Base-by-base conservation (phyloP, 1,140 invertebrate species). In the Trichogramma pretiosum region DNA sequence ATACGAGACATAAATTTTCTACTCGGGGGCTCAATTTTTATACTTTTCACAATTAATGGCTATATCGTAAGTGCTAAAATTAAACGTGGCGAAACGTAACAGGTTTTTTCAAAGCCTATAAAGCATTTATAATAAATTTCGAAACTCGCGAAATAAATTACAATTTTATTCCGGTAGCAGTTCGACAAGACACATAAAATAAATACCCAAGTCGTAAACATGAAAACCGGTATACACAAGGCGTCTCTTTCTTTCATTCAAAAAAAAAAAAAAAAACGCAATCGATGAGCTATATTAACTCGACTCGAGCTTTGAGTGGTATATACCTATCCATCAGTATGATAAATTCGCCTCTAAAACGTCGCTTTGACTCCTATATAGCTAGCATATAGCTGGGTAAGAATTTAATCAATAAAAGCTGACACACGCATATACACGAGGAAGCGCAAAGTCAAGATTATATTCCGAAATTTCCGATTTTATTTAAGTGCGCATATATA, bases 101-200 rank as follows among this genome's bases (percentile, higher is more conserved):
- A 16, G 19, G 35, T 9, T 46, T 32, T 24, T 9, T 14, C n/a
- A 21, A 32, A 46, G 39, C 36, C 28, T 32, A 38, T 39, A 33
- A 17, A 19, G 38, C 32, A 36, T 48, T n/a, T 17, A 42, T 42
- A 5, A 36, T 33, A 24, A 36, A 2, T 19, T 10, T 22, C 34
- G 14, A 48, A 22, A 18, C 16, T 33, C 11, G 26, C 23, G 38
- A 36, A 38, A 50, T 39, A 39, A 46, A 50, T 38, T 39, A 43
- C 38, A 44, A 39, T 50, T 44, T 45, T 50, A 50, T 50, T 44
- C 41, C 33, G 21, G 36, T 50, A 50, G 41, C 41, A n/a, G n/a
- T n/a, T 18, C n/a, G 47, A 50, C 42, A 44, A 26, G 28, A 17
- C 19, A 33, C 21, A n/a, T n/a, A n/a, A n/a, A n/a, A 38, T 43